Base-by-base conservation (phyloP, 2,113 vertebrate species). In the Oncorhynchus masou region DNA sequence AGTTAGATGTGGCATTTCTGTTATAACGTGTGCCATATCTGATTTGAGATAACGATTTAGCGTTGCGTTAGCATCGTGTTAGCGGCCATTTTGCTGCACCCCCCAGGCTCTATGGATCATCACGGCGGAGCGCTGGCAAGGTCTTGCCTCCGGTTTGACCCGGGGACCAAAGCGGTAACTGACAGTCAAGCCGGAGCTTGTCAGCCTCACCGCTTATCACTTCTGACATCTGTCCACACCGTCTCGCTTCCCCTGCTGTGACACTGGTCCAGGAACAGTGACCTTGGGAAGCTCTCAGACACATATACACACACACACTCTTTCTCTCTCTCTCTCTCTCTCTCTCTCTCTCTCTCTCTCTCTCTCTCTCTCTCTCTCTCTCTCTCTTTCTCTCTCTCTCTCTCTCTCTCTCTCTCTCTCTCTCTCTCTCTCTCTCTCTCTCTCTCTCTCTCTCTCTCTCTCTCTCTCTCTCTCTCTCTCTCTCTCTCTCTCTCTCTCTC, bases 191-290 rank as follows among this genome's bases (percentile, higher is more conserved):
- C 84, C 90, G 91, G 86, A 92, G 86, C 88, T 81, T 90, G 88
- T 95, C 93, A 95, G 88, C 90, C 89, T 90, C 90, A 82, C 79
- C 87, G 80, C 90, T 94, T 93, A 94, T 94, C 87, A 92, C 74
- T 94, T 91, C 88, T 94, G 95, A 96, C 94, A 94, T 94, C 92
- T 95, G 92, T 94, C 94, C 92, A 92, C 92, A 74, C 89, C 91
- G 90, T 84, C 74, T 57, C 81, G 74, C 79, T 76, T 71, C 85
- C 85, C 89, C 84, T 85, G 85, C 81, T 93, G 87, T 88, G n/a
- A 91, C 86, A 77, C 62, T 84, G 81, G 91, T 89, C 89, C 88
- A 89, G 86, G 59, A 86, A 92, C 90, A 88, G 86, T 93, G 93
- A 95, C 93, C 93, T 95, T 94, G 94, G 91, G 95, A 89, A 7